Evolutionary conservation across 2,797 vertebrate genomes (phyloP), one percentile per base, ranked within the genome.

Genomic region (Sus cebifrons): DNA sequence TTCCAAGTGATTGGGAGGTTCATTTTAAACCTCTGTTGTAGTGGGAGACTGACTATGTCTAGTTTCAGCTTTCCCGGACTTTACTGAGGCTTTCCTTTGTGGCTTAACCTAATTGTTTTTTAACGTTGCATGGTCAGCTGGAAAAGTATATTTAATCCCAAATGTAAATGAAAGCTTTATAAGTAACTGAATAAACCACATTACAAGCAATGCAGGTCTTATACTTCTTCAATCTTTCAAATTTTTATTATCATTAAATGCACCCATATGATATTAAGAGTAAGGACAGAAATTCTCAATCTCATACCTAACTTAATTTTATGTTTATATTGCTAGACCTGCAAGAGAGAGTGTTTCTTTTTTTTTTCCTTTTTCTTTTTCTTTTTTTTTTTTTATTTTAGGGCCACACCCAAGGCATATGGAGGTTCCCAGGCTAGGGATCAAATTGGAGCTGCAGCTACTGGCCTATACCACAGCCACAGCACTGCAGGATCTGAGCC

Each of bases 151-250:
- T 23, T 70, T 87, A 90, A 83, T 44, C 52, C 20, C 17, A 92
- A 94, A 92, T 74, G 84, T 87, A 87, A 96, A 87, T 52, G 40
- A 54, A 94, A 94, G 21, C 23, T 94, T 94, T 58, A 25, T 60
- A 96, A 56, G 27, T 79, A 70, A 89, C 20, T 92, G 82, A 68
- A 68, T 92, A 92, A 92, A 88, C 23, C 25, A 17, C 56, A 83
- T 36, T 25, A 86, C 75, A 25, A 95, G 44, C 78, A 93, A 83
- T 65, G 23, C 4, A 64, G 10, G 27, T 74, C 36, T 21, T 89
- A 89, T 6, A 89, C n/a, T 58, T 21, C 67, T 82, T 64, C 62
- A 73, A 15, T 23, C 18, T 92, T 89, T 29, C 3, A 21, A 21
- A 62, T 67, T 65, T 89, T 92, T 89, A 86, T 16, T 67, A 62